Conservation (phyloP, 2,797 vertebrate genomes). For the Coreius guichenoti region DNA sequence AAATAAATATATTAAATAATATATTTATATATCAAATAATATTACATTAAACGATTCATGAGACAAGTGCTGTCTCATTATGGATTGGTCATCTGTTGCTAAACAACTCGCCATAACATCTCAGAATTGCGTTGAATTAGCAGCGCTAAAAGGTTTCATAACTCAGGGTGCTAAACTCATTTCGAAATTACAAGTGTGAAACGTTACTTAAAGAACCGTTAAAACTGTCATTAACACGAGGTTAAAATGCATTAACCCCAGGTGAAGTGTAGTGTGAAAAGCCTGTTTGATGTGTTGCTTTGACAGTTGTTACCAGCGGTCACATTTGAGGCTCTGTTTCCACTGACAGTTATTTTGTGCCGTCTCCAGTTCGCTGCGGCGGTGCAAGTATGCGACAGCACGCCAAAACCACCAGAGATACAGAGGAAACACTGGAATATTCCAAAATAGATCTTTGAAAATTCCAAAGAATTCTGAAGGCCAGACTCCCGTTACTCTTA, state of each 20-base stretch:
- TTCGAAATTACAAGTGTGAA: not conserved
- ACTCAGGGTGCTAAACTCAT: slow-evolving; percentile 10
- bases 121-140: not conserved
- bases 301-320: slow-evolving; percentile 27
- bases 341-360: slow-evolving; percentile 18
- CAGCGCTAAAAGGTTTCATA: not conserved
- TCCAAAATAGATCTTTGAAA: slow-evolving; percentile 34
- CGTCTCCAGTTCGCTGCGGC: slow-evolving; percentile 7
- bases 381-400: not conserved
- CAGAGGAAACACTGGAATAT: slow-evolving; percentile 1
- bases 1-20: not conserved
- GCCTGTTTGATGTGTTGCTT: slow-evolving; percentile 16
- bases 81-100: not conserved
- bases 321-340: slow-evolving; percentile 31
- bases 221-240: slow-evolving; percentile 4
- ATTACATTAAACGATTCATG: not conserved
- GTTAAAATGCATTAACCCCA: slow-evolving; percentile 18
- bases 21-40: not conserved
- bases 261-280: slow-evolving; percentile 20
- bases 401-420: slow-evolving; percentile 38
- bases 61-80: not conserved
- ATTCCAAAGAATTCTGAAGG: slow-evolving; percentile 25
- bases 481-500: not conserved
- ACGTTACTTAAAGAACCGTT: slow-evolving; percentile 13
- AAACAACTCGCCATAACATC: not conserved